Evolutionary conservation across 2,888 invertebrate genomes (phyloP).

Genomic region (Cheilosia pagana): DNA sequence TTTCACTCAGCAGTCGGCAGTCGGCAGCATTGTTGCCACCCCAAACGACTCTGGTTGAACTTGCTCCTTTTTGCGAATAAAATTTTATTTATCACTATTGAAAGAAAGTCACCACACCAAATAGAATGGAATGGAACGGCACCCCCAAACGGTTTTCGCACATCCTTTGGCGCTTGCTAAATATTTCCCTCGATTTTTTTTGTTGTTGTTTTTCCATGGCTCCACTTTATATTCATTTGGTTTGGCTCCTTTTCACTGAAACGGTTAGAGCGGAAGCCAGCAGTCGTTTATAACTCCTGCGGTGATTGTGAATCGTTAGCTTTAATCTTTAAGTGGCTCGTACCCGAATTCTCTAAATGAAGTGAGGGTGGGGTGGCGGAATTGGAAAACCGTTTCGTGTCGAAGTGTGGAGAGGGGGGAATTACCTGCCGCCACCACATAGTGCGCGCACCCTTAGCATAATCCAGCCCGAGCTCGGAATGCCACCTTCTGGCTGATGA

Average conservation of each 20-base stretch:
- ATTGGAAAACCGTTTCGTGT: constrained; percentile 60
- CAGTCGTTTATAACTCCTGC: constrained; percentile 63
- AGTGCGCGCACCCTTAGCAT: constrained; percentile 31
- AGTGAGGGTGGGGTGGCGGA: constrained; percentile 1
- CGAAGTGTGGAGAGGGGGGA: background rate
- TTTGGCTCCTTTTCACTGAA: constrained; percentile 13
- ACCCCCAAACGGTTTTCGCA: constrained; percentile 55
- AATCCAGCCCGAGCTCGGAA: constrained; percentile 45
- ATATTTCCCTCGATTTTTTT: constrained; percentile 56
- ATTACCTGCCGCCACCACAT: background rate
- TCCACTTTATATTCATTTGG: constrained; percentile 60
- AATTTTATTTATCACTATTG: constrained; percentile 62
- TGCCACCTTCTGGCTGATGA: constrained; percentile 15
- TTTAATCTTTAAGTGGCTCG: constrained; percentile 62
- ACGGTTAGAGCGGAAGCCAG: constrained; percentile 36
- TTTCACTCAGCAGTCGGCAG: constrained; percentile 69
- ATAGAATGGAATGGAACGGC: background rate
- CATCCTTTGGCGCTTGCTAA: constrained; percentile 60
- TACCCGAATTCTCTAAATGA: background rate
- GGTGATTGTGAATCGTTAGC: constrained; percentile 72
- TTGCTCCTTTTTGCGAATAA: constrained; percentile 29
- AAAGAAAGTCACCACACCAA: constrained; percentile 2
- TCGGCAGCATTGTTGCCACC: constrained; percentile 55
- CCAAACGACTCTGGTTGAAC: constrained; percentile 46
- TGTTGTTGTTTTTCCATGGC: background rate